Base-by-base conservation (phyloP, 1,140 invertebrate species). In the Tetraneura akinire region DNA sequence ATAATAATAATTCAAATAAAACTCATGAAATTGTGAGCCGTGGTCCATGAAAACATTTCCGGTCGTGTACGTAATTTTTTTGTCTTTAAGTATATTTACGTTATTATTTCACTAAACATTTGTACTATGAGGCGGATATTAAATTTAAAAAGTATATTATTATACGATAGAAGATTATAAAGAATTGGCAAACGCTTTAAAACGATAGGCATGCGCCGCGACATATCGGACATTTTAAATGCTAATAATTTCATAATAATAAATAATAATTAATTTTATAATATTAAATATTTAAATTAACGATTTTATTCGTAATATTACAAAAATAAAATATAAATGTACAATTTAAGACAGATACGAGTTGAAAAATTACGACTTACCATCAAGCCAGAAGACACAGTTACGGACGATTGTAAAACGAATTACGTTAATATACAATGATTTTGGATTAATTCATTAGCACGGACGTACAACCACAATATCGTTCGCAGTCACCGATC, bases 41-140 rank as follows among this genome's bases (percentile, higher is more conserved):
- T 32, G 68, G 47, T 49, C 68, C 68, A 51, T 71, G 68, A 71
- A 71, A 71, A 71, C 47, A 53, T 53, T 71, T 71, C 68, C 68
- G 68, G 68, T 71, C 51, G 51, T 29, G 23, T 68, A 23, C 45
- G 23, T 68, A 45, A 18, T n/a, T 23, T 68, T 45, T 68, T 42
- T 45, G 32, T 66, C 37, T n/a, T n/a, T n/a, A n/a, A n/a, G 18
- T 64, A 37, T 37, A 37, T 37, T 64, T 32, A 62, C 32, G 18
- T 37, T 21, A 37, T 37, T 60, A 11, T 66, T 66, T 37, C 42
- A 66, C 18, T 42, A 42, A 16, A 64, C 3, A 29, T 14, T 32
- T 21, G 32, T 37, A 66, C 18, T 66, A 42, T 13, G 62, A 32
- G 64, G 23, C n/a, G 23, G 42, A 45, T 45, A 45, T 42, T 45